Evolutionary conservation across 2,797 vertebrate genomes (phyloP), one percentile per base, ranked within the genome.

Genomic region (Mastacembelus armatus): DNA sequence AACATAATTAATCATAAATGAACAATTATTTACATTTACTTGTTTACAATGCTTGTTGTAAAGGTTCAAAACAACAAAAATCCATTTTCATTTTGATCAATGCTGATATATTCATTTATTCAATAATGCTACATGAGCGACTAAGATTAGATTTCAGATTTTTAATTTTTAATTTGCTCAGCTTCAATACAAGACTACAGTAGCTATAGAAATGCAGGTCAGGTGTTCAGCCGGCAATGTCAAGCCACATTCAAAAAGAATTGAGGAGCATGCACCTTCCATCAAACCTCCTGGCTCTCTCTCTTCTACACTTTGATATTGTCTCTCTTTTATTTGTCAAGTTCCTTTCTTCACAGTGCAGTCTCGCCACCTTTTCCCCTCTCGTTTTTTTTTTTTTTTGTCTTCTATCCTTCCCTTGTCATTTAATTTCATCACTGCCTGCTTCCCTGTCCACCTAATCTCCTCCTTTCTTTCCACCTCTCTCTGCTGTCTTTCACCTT

Each of bases 221-320:
- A 64, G 18, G 12, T 48, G 39, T 43, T 43, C 21, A 39, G 15
- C 2, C 26, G 19, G 21, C 21, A 50, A 29, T 29, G 39, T 56
- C 24, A 43, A 56, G 16, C 32, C 33, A 33, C 9, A 27, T 40
- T 35, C 1, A 7, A 27, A 65, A 15, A 21, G 3, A 56, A 47
- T 6, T 19, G 29, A 26, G 5, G n/a, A 62, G 38, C 4, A 10
- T 40, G 77, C 39, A 71, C 74, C 39, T 78, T 61, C 36, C 45
- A 40, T 21, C 16, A 1, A 58, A 65, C 60, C 19, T 30, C 19
- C 6, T 3, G 0, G 22, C 42, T 68, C 61, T 49, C 61, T 49
- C 18, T 59, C 45, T 32, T 62, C 49, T 67, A 65, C 43, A 42
- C 52, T 60, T 69, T 47, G 24, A 76, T 71, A 71, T 69, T 66